phyloP scores from a whole-genome alignment of 2,888 invertebrate genomes.

The Pandemis heparana region DNA sequence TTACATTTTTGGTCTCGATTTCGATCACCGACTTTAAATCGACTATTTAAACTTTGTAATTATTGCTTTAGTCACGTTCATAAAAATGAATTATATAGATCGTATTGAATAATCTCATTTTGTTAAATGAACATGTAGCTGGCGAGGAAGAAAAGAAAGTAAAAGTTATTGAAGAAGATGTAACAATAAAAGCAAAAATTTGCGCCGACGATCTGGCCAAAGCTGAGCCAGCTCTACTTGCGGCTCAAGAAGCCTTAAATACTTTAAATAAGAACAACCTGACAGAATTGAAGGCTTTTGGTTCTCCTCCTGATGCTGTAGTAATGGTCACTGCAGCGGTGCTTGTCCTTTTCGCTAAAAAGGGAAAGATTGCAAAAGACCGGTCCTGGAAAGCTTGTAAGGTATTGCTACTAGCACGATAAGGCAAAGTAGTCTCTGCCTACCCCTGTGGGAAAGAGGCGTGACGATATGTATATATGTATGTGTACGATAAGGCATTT shows the following conservation, averaged over 20 bases:
- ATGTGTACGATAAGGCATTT: too few relatives aligned
- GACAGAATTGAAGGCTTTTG: conserved; percentile 97
- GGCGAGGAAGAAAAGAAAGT: conserved; percentile 96
- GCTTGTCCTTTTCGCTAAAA: conserved; percentile 92
- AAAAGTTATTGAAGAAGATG: conserved; percentile 94
- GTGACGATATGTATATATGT: too few relatives aligned
- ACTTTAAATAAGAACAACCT: conserved; percentile 97
- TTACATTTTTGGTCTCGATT: too few relatives aligned
- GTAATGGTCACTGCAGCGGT: conserved; percentile 95
- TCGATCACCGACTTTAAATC: too few relatives aligned
- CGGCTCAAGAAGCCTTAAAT: conserved; percentile 96
- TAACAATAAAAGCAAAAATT: conserved; percentile 92
- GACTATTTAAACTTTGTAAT: too few relatives aligned
- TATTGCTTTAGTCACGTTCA: too few relatives aligned
- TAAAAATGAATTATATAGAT: too few relatives aligned
- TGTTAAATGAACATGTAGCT: conserved; percentile 68
- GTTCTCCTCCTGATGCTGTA: conserved; percentile 95
- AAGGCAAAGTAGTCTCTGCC: too few relatives aligned
- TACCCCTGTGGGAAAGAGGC: too few relatives aligned
- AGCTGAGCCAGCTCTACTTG: conserved; percentile 95
- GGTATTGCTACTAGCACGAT: conserved; percentile 56
- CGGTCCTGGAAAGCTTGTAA: conserved; percentile 97
- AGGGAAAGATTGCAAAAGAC: conserved; percentile 95
- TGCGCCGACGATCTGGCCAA: conserved; percentile 96
- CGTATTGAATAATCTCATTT: background rate